Base-by-base conservation (phyloP, 2,797 vertebrate genomes). In the Acrocephalus scirpaceus region DNA sequence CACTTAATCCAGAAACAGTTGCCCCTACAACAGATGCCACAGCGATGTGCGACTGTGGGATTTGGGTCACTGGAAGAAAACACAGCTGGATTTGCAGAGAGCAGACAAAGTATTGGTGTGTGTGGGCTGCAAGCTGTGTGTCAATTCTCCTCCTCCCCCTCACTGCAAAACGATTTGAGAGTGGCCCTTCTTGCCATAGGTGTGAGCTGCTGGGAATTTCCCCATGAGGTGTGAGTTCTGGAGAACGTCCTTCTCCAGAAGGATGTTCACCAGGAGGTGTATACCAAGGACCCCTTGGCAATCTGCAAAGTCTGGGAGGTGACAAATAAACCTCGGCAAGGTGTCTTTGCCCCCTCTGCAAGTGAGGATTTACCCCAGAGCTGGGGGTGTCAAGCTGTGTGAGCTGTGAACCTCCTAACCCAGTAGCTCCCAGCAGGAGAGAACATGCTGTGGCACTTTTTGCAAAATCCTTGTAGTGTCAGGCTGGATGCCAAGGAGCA, bases 1-100 rank as follows among this genome's bases (percentile, higher is more conserved):
- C 50, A 17, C 36, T 87, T 76, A 93, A 71, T 56, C 61, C 67
- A 51, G 4, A 9, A 85, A 54, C 32, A 84, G 78, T 58, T 74
- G 56, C 9, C 29, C 54, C 44, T 64, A 30, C 36, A 73, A 73
- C 92, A 88, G 79, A 91, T 90, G 91, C 77, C 60, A 47, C 67
- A 67, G 67, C 29, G 23, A 14, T 53, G 48, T 82, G 66, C 45
- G 51, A 2, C 67, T 54, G 76, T 71, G 88, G 80, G 88, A 95
- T 96, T 76, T 92, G 96, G 93, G 94, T 94, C 92, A 96, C 67
- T 76, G 94, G 83, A 92, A 93, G 90, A 90, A 95, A 74, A 16
- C 73, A 58, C 83, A 79, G 95, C 91, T 95, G 91, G 91, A 79
- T 94, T 88, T 93, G 64, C 83, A 67, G 73, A 88, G 38, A 79